These are phyloP conservation scores for Prionailurus bengalensis DNA, from an alignment of 2,113 vertebrate genomes.

Conservation along the genomic window DNA sequence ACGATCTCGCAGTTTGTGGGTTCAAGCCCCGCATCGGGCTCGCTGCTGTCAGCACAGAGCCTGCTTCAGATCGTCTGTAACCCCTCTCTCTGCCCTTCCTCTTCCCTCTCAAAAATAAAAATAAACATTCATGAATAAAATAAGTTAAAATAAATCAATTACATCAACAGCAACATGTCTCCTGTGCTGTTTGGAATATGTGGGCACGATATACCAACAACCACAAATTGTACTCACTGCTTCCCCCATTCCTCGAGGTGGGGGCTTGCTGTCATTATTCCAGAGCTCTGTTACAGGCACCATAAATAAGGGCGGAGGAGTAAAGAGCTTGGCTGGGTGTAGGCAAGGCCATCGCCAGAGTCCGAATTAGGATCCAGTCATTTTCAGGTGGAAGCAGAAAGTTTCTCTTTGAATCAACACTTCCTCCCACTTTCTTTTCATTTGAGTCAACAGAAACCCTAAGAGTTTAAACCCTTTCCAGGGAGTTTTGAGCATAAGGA, in stretches of 20 bases:
- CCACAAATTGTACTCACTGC: background rate
- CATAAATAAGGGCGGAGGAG: background rate
- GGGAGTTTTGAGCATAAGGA: background rate
- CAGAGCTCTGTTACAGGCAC: background rate
- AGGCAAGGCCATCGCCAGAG: background rate
- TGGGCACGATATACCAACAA: accelerated
- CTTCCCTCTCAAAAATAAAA: no score
- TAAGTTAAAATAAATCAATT: no score
- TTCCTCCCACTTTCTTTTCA: constrained; percentile 39
- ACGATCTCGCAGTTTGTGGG: no score
- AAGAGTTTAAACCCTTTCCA: background rate
- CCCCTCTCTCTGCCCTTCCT: no score
- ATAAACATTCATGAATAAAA: no score
- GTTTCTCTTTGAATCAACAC: constrained; percentile 50
- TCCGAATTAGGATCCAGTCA: background rate
- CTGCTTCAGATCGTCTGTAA: no score
- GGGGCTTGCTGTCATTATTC: accelerated
- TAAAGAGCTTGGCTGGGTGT: background rate
- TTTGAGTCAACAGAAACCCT: background rate
- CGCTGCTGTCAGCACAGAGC: no score
- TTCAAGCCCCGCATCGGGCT: no score
- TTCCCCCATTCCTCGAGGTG: background rate
- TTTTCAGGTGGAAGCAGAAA: background rate
- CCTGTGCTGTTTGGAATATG: background rate
- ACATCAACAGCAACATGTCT: background rate